A percentile compares a stretch with the other conserved stretches of the same genome.
These are phyloP conservation scores for Phengaris arion DNA, from an alignment of 2,888 invertebrate species.

Conservation along the genomic window DNA sequence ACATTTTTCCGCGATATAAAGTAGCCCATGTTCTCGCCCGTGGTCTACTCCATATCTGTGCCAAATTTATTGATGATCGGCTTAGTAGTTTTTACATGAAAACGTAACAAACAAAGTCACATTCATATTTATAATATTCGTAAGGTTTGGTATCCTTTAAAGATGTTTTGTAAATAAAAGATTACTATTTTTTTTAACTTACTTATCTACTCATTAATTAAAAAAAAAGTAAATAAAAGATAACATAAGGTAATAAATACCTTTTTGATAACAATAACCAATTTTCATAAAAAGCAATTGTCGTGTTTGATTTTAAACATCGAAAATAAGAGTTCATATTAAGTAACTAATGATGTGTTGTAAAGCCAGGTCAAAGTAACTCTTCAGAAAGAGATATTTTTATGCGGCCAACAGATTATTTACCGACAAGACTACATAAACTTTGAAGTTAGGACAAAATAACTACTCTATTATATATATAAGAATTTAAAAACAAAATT, in stretches of 20 bases:
- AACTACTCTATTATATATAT: too few species aligned
- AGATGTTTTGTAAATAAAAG: too few species aligned
- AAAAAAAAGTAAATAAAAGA: too few species aligned
- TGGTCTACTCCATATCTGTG: too few species aligned
- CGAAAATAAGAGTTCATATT: conserved; percentile 28
- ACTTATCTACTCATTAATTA: background rate
- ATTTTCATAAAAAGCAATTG: background rate
- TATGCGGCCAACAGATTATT: conserved; percentile 30
- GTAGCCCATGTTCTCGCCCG: too few species aligned
- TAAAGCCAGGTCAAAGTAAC: conserved; percentile 34
- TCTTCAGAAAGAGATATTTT: conserved; percentile 37
- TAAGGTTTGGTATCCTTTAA: too few species aligned
- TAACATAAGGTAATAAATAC: background rate
- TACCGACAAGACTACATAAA: conserved; percentile 27
- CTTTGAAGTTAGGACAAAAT: conserved; percentile 19
- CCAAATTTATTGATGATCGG: too few species aligned
- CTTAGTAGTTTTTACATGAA: too few species aligned
- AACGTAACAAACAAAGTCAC: too few species aligned
- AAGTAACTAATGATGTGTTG: conserved; percentile 15
- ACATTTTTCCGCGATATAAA: too few species aligned
- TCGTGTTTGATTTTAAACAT: background rate
- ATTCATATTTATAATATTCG: too few species aligned
- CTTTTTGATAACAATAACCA: background rate
- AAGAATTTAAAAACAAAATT: background rate
- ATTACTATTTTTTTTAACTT: background rate